These are phyloP conservation scores for Nothocercus nigrocapillus DNA, from an alignment of 2,113 vertebrate species.

Conservation along the genomic window DNA sequence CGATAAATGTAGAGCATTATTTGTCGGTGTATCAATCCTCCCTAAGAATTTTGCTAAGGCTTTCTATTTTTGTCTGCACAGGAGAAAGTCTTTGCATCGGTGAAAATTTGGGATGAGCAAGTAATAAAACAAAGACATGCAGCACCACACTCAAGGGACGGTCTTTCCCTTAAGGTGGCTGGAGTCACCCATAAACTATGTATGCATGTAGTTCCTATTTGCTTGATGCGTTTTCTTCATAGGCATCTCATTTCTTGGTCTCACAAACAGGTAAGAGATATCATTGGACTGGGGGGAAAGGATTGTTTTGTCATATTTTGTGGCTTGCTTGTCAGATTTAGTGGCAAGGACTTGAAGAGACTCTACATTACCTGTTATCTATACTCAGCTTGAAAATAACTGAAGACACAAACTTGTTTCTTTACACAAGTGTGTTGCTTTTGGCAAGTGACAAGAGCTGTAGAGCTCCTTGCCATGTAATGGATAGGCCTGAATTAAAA, in stretches of 20 bases:
- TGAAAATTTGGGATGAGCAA: neutral
- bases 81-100: neutral
- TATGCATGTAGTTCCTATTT: accelerated
- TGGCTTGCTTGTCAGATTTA: neutral
- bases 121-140: neutral
- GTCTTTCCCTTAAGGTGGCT: neutral
- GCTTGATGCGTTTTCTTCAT: neutral
- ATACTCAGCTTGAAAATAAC: neutral
- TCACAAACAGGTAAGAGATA: neutral
- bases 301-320: neutral
- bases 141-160: neutral
- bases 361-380: neutral
- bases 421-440: neutral
- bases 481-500: neutral
- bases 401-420: neutral
- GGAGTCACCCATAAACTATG: neutral
- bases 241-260: neutral
- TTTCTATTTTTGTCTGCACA: neutral
- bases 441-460: neutral
- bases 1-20: neutral
- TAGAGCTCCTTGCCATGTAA: neutral
- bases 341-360: neutral
- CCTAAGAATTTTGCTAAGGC: neutral
- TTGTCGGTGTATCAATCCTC: neutral
- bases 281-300: neutral